Evolutionary conservation across 2,797 vertebrate species (phyloP).

Genomic region (Pipistrellus pygmaeus): DNA sequence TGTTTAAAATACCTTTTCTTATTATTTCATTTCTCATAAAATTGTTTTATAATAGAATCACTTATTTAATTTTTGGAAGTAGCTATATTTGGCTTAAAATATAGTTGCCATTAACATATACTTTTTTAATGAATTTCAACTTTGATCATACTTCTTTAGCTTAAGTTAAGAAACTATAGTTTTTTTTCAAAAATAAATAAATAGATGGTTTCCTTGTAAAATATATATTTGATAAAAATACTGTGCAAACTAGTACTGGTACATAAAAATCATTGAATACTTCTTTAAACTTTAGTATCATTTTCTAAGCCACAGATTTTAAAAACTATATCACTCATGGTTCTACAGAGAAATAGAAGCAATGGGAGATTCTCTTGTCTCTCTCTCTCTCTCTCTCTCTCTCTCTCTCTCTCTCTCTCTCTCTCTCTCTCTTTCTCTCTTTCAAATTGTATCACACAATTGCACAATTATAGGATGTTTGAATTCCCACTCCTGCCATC

Average conservation of each 20-base stretch:
- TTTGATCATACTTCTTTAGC: neutral
- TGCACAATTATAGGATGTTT: neutral
- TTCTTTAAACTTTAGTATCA: neutral
- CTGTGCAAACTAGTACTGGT: neutral
- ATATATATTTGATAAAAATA: neutral
- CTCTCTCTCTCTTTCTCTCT: too few species aligned
- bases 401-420: too few species aligned
- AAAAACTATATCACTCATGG: neutral
- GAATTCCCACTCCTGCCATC: neutral
- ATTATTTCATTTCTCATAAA: neutral
- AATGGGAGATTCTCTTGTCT: neutral
- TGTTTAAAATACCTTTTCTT: neutral
- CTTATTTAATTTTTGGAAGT: neutral
- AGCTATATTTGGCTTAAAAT: neutral
- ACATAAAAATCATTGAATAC: neutral
- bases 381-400: too few species aligned
- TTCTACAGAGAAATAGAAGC: neutral
- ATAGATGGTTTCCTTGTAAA: neutral
- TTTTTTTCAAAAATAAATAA: neutral
- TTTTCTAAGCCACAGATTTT: neutral
- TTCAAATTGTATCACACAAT: neutral
- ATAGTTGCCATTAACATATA: neutral
- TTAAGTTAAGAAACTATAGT: neutral
- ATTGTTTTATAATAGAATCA: slow-evolving; percentile 2
- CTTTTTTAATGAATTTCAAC: neutral